phyloP scores from a whole-genome alignment of 2,888 invertebrate species.

The Trimorus sp. region DNA sequence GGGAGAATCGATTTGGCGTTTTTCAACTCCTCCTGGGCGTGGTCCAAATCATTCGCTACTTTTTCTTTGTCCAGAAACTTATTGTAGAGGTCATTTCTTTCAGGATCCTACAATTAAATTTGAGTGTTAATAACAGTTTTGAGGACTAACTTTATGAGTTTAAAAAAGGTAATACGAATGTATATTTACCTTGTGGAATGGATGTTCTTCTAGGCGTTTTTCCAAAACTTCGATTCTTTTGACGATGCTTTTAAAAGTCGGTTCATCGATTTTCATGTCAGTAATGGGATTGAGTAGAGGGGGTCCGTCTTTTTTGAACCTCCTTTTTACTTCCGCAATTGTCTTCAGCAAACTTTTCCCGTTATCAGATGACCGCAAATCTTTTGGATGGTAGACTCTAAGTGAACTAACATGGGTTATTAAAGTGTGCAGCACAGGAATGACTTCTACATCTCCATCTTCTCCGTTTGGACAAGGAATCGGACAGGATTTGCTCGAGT shows the following conservation, averaged over 20 bases:
- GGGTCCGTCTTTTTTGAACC: conserved; percentile 91
- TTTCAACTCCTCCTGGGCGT: conserved; percentile 88
- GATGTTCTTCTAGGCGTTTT: conserved; percentile 90
- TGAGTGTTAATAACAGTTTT: no score
- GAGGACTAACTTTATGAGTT: no score
- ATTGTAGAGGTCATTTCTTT: conserved; percentile 88
- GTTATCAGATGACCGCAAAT: conserved; percentile 92
- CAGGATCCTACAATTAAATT: conserved; percentile 82
- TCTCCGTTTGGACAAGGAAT: conserved; percentile 87
- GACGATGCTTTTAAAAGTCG: conserved; percentile 90
- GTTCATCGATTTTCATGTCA: conserved; percentile 97
- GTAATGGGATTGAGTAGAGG: conserved; percentile 96
- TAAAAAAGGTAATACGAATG: no score
- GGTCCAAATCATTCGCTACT: conserved; percentile 85
- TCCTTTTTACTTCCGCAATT: conserved; percentile 90
- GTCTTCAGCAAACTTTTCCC: conserved; percentile 92
- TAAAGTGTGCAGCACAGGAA: conserved; percentile 91
- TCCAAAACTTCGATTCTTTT: conserved; percentile 92
- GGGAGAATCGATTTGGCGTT: conserved; percentile 95
- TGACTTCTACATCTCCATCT: conserved; percentile 93
- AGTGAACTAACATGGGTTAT: conserved; percentile 94
- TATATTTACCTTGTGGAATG: conserved; percentile 81
- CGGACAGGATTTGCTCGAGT: conserved; percentile 84
- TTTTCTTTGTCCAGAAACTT: conserved; percentile 90
- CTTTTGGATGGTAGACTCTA: conserved; percentile 94